phyloP scores from a whole-genome alignment of 2,797 vertebrate species.

The Myiothlypis coronata region DNA sequence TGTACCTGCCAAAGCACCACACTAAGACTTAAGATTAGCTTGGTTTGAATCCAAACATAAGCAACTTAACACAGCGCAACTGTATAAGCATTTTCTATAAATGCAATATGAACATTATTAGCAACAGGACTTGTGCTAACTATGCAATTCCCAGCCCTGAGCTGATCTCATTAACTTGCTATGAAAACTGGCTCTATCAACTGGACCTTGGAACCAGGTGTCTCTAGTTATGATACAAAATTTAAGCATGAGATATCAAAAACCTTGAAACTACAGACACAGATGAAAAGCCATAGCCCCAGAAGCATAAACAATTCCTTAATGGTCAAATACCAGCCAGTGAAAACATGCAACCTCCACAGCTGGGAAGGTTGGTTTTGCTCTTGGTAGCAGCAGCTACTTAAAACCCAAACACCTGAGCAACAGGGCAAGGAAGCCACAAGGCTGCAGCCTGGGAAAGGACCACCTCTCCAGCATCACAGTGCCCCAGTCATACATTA shows the following conservation, averaged over 20 bases:
- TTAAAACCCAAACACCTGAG: not conserved
- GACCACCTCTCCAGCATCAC: not conserved
- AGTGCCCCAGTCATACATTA: not conserved
- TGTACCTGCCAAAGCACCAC: not conserved
- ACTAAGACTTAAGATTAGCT: not conserved
- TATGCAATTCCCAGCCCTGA: not conserved
- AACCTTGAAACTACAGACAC: not conserved
- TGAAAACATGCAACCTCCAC: not conserved
- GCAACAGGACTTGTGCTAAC: not conserved
- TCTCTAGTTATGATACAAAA: not conserved
- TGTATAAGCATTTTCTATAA: not conserved
- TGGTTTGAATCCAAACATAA: not conserved
- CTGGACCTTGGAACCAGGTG: not conserved
- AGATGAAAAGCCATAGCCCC: not conserved
- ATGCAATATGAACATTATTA: not conserved
- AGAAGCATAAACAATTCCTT: not conserved
- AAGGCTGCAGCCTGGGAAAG: not conserved
- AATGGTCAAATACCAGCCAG: not conserved
- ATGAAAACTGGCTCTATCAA: not conserved
- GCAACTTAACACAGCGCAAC: not conserved
- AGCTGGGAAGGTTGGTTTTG: not conserved
- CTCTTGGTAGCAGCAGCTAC: not conserved
- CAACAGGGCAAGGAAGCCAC: not conserved
- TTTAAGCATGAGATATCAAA: not conserved
- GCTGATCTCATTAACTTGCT: not conserved